These are phyloP conservation scores for Dermolepida albohirtum DNA, from an alignment of 2,888 invertebrate genomes.

Conservation along the genomic window DNA sequence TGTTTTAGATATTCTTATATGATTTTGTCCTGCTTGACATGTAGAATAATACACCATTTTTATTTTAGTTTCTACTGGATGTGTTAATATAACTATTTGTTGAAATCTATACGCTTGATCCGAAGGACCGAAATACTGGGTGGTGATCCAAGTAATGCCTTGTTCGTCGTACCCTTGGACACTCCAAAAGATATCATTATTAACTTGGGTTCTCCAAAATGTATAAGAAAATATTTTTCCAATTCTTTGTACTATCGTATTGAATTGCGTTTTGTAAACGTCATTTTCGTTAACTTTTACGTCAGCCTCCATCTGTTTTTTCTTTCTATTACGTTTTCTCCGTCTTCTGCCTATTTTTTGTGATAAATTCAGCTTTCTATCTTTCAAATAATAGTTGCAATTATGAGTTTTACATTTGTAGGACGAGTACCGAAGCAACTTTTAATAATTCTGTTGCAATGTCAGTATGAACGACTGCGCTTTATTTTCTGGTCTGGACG, in stretches of 20 bases:
- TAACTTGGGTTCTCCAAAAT: constrained; percentile 61
- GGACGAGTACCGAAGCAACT: too few species aligned
- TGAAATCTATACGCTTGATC: constrained; percentile 57
- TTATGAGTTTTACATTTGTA: too few species aligned
- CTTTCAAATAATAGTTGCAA: too few species aligned
- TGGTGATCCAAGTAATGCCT: constrained; percentile 59
- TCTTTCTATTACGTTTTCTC: constrained; percentile 27
- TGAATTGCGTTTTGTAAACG: constrained; percentile 58
- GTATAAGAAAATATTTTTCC: constrained; percentile 63
- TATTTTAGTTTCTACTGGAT: constrained; percentile 60
- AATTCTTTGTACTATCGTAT: constrained; percentile 55
- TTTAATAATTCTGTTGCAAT: not conserved
- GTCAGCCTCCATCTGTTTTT: constrained; percentile 25
- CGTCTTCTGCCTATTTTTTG: constrained; percentile 35
- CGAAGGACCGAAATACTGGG: constrained; percentile 59
- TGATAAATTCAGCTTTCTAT: constrained; percentile 22
- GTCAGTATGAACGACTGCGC: not conserved
- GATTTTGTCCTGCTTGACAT: constrained; percentile 58
- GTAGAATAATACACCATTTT: constrained; percentile 60
- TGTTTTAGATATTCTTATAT: constrained; percentile 58
- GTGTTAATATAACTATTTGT: constrained; percentile 60
- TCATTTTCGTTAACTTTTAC: constrained; percentile 45
- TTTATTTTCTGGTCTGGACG: not conserved
- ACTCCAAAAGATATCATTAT: constrained; percentile 62
- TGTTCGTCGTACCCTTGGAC: constrained; percentile 59